Conservation (phyloP, 1,140 invertebrate genomes). For the Drosophila auraria region DNA sequence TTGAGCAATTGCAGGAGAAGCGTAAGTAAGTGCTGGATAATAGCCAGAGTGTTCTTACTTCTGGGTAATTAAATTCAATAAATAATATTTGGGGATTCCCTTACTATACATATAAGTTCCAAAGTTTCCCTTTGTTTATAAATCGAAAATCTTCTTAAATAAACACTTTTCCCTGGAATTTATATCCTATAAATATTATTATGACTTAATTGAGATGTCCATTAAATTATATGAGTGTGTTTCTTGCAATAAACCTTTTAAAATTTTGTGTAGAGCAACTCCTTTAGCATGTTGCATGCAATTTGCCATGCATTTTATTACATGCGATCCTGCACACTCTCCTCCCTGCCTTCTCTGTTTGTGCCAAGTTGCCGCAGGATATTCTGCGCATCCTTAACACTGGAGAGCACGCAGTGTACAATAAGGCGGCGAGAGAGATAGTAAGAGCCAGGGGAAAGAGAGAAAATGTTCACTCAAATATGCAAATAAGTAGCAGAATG, state of each 20-base stretch:
- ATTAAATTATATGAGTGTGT: not conserved
- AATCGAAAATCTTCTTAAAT: not conserved
- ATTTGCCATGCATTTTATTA: slow-evolving; percentile 66
- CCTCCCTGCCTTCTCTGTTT: not conserved
- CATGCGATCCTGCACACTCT: slow-evolving; percentile 35
- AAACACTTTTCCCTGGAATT: not conserved
- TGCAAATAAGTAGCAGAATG: slow-evolving; percentile 75
- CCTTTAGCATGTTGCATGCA: slow-evolving; percentile 58
- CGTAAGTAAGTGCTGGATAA: slow-evolving; percentile 30
- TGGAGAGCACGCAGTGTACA: slow-evolving; percentile 41
- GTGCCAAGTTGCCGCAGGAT: slow-evolving; percentile 65
- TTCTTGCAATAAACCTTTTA: not conserved
- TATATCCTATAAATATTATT: not conserved
- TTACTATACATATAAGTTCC: no score
- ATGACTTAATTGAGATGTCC: not conserved
- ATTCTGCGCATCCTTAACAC: slow-evolving; percentile 76
- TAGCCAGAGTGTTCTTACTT: slow-evolving; percentile 13
- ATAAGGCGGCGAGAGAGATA: slow-evolving; percentile 16
- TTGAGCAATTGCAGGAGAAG: slow-evolving; percentile 18
- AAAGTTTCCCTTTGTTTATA: not conserved
- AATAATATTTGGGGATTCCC: not conserved
- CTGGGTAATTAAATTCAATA: slow-evolving; percentile 44
- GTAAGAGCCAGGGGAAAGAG: slow-evolving; percentile 1
- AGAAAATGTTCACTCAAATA: slow-evolving; percentile 61
- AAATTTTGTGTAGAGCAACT: not conserved